Conservation (phyloP, 2,113 vertebrate species). For the Heliornis fulica region DNA sequence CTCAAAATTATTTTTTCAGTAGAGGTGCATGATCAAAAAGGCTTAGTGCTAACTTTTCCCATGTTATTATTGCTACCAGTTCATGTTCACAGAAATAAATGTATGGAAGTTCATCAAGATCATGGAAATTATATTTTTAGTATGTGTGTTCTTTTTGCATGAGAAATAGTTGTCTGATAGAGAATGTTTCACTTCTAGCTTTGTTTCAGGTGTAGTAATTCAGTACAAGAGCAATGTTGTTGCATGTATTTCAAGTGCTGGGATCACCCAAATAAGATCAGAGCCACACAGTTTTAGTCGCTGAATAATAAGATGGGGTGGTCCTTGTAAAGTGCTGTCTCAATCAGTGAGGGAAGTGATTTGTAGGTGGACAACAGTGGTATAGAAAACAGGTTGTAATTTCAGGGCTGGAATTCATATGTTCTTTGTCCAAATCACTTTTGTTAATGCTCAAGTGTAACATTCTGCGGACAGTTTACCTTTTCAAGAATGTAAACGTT, state of each 20-base stretch:
- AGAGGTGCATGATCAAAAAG: neutral
- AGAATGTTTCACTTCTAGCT: neutral
- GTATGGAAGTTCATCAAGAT: neutral
- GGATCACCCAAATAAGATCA: neutral
- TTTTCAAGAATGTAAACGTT: neutral
- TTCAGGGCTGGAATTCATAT: neutral
- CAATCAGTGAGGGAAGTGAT: neutral
- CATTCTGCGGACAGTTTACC: neutral
- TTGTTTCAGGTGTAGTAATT: neutral
- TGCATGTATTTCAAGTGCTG: accelerated
- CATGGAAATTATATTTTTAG: neutral
- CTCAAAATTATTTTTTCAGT: neutral
- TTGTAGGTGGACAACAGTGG: neutral
- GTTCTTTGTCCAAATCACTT: neutral
- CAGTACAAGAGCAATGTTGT: neutral
- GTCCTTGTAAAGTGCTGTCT: neutral
- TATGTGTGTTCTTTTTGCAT: neutral
- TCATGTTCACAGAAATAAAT: neutral
- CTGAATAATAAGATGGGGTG: neutral
- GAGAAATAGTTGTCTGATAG: neutral
- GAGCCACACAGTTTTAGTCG: accelerated
- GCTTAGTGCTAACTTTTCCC: neutral
- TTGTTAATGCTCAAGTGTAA: accelerated
- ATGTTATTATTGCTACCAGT: neutral
- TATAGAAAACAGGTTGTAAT: neutral